A percentile compares a stretch with the other conserved stretches of the same genome.
These are phyloP conservation scores for Nemapogon koenigi DNA, from an alignment of 2,888 invertebrate species.

Conservation along the genomic window DNA sequence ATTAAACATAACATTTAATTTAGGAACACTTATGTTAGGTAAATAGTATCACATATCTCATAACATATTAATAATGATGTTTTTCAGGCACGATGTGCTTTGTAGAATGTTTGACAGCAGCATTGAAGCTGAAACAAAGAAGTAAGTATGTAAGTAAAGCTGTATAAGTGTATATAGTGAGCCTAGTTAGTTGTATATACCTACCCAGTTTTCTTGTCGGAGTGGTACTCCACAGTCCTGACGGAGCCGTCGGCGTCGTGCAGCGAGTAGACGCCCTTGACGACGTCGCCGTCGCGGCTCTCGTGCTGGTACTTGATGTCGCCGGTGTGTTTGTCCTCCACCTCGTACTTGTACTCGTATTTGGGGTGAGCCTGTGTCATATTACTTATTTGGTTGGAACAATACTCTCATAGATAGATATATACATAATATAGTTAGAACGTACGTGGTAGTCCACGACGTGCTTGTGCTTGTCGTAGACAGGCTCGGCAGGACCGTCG, in stretches of 20 bases:
- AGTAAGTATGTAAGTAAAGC: too few species aligned
- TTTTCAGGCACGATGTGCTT: conserved; percentile 42
- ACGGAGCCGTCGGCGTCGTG: conserved; percentile 59
- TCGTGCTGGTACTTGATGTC: conserved; percentile 55
- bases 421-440: too few species aligned
- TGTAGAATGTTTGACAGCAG: conserved; percentile 44
- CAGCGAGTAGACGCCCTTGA: conserved; percentile 36
- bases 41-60: too few species aligned
- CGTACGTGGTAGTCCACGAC: conserved; percentile 17
- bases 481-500: conserved; percentile 21
- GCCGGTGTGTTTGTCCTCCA: conserved; percentile 52
- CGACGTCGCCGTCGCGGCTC: conserved; percentile 45
- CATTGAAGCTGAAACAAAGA: conserved; percentile 42
- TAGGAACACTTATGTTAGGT: too few species aligned
- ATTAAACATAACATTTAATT: too few species aligned
- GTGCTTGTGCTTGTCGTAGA: conserved; percentile 30
- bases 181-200: too few species aligned
- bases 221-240: conserved; percentile 57
- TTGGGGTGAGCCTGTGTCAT: conserved; percentile 34
- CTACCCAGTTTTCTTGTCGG: conserved; percentile 54
- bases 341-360: conserved; percentile 38
- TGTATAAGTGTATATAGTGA: too few species aligned
- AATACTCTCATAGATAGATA: too few species aligned
- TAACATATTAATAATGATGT: conserved; percentile 27
- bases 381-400: conserved; percentile 3